A percentile compares a stretch with the other conserved stretches of the same genome.
Evolutionary conservation across 2,888 invertebrate genomes (phyloP).

Genomic region (Polyommatus iphigenia): DNA sequence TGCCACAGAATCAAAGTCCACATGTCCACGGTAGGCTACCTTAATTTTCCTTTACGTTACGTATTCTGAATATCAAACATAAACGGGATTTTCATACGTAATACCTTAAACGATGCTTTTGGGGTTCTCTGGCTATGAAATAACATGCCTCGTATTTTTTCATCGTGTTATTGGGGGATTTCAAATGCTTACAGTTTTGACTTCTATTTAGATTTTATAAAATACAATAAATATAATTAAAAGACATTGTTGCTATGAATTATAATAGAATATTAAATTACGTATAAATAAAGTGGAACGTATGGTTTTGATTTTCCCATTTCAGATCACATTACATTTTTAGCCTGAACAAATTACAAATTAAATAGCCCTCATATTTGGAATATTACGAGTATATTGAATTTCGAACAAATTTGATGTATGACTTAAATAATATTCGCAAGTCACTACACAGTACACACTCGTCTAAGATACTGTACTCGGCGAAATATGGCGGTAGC

Average conservation of each 20-base stretch:
- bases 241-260: no score
- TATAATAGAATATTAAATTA: no score
- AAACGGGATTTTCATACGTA: conserved; percentile 63
- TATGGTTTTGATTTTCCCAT: no score
- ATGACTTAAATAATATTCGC: neutral
- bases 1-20: conserved; percentile 70
- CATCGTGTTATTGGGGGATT: neutral
- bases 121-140: conserved; percentile 17
- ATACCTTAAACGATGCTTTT: conserved; percentile 50
- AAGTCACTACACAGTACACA: neutral
- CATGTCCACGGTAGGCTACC: conserved; percentile 69
- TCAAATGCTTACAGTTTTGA: neutral
- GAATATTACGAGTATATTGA: neutral
- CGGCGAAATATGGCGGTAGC: no score
- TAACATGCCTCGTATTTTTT: conserved; percentile 37
- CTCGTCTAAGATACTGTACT: neutral
- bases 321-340: no score
- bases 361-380: no score
- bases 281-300: no score
- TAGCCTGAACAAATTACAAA: no score
- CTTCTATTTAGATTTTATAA: neutral
- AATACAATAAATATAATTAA: neutral
- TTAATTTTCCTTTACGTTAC: conserved; percentile 67
- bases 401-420: no score
- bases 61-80: conserved; percentile 67